These are phyloP conservation scores for Barnardius zonarius DNA, from an alignment of 2,113 vertebrate species.

Conservation along the genomic window DNA sequence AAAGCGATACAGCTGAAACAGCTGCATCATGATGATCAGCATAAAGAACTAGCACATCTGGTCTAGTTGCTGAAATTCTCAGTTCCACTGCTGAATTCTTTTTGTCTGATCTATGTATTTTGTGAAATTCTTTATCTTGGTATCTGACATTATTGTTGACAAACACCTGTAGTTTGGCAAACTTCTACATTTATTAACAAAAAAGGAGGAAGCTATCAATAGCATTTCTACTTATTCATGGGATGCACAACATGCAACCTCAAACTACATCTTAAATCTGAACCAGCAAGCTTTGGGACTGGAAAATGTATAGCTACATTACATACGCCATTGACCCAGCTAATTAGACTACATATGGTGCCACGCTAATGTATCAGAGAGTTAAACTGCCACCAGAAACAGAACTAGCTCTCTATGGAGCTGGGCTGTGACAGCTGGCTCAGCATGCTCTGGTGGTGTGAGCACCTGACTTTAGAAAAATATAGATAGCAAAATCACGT, in stretches of 20 bases:
- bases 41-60: background rate
- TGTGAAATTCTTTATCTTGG: background rate
- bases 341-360: background rate
- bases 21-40: background rate
- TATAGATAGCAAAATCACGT: background rate
- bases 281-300: background rate
- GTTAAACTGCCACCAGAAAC: background rate
- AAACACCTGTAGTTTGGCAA: background rate
- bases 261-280: background rate
- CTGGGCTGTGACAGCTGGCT: background rate
- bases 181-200: background rate
- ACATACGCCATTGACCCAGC: background rate
- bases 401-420: background rate
- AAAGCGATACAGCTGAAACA: background rate
- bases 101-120: background rate
- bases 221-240: background rate
- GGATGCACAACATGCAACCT: background rate
- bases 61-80: background rate
- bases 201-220: background rate
- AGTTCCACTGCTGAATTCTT: background rate
- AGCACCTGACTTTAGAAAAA: background rate
- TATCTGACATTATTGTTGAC: background rate
- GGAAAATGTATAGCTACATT: background rate
- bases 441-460: background rate
- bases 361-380: background rate